A percentile compares a stretch with the other conserved stretches of the same genome.
These are phyloP conservation scores for Phytoseiulus persimilis DNA, from an alignment of 2,888 invertebrate species.

Conservation along the genomic window DNA sequence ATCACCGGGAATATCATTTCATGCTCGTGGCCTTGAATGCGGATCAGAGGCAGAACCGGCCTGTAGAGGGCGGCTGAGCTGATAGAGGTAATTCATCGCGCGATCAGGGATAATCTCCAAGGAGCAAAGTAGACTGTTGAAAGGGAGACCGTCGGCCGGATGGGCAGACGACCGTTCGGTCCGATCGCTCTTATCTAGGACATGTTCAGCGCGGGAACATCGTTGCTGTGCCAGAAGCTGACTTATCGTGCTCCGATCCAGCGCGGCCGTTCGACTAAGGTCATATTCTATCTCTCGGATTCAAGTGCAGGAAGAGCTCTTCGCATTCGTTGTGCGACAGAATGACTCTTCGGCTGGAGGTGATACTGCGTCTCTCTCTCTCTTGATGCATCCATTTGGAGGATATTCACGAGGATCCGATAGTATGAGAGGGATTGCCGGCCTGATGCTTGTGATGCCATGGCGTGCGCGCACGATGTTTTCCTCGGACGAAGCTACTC, in stretches of 20 bases:
- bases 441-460: background rate
- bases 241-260: background rate
- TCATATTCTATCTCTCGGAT: background rate
- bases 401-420: background rate
- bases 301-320: background rate
- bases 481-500: background rate
- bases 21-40: background rate
- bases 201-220: background rate
- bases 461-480: background rate
- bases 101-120: background rate
- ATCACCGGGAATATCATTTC: background rate
- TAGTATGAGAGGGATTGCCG: background rate
- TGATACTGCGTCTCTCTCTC: background rate
- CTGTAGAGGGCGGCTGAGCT: background rate
- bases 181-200: background rate
- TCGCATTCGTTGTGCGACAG: background rate
- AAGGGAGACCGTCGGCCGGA: background rate
- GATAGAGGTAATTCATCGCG: background rate
- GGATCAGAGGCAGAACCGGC: background rate
- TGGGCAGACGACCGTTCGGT: background rate
- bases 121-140: background rate
- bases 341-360: background rate
- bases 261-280: background rate
- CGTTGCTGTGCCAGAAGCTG: background rate
- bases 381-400: background rate